These are phyloP conservation scores for Vireo griseus DNA, from an alignment of 2,797 vertebrate genomes.

Conservation along the genomic window DNA sequence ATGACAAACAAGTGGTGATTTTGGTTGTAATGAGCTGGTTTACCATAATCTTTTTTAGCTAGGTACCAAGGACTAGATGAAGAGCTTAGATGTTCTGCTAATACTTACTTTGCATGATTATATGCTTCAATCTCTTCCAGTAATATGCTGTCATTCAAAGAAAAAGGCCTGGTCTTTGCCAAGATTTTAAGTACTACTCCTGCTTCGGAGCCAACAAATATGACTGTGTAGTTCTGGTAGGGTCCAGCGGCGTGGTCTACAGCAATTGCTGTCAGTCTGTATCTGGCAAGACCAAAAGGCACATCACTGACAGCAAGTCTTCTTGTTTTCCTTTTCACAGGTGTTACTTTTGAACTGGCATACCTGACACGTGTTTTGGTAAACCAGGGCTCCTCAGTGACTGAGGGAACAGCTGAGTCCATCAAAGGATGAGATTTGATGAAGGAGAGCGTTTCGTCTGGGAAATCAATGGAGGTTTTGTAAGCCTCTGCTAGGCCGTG, in stretches of 20 bases:
- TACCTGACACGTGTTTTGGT: constrained; percentile 98
- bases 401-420: constrained; percentile 92
- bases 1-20: neutral
- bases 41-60: neutral
- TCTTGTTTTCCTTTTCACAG: neutral
- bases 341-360: neutral
- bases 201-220: constrained; percentile 94
- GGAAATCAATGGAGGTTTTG: constrained; percentile 95
- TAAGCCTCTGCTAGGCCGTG: constrained; percentile 87
- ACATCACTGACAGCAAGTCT: neutral
- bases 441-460: constrained; percentile 94
- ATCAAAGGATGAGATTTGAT: constrained; percentile 98
- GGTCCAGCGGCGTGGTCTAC: constrained; percentile 92
- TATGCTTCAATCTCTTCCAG: constrained; percentile 97
- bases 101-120: constrained; percentile 92
- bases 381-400: constrained; percentile 95
- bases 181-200: constrained; percentile 94
- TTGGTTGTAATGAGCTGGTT: neutral
- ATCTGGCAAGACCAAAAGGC: constrained; percentile 73
- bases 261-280: constrained; percentile 89
- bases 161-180: constrained; percentile 86
- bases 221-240: constrained; percentile 92
- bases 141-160: constrained; percentile 90
- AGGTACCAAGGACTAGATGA: neutral
- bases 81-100: neutral